Evolutionary conservation across 2,113 vertebrate species (phyloP), one percentile per base, ranked within the genome.

Genomic region (Menura novaehollandiae): DNA sequence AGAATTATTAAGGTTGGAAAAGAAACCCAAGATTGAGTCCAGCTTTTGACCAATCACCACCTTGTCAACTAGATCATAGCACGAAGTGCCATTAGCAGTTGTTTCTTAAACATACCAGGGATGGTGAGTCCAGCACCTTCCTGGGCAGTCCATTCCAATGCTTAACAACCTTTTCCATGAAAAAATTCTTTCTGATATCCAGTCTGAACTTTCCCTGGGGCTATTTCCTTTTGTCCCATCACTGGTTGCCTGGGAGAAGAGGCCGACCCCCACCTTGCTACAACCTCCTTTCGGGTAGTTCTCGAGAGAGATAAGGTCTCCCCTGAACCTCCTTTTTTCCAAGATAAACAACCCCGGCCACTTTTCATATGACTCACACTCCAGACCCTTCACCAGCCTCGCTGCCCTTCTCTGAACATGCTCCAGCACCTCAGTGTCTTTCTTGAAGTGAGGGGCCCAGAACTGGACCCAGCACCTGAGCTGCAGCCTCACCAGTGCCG

Each of bases 401-500:
- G 13, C 9, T 84, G 27, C 15, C 16, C 8, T 63, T 69, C 71
- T 55, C 23, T 77, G 56, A 43, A 56, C 13, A 20, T 0, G 0
- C 27, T 51, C 13, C 32, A 71, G 35, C 11, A 24, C 22, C 22
- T 63, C 49, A 24, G 10, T 23, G 15, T 77, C 63, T 56, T 76
- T 28, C 7, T 13, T 21, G 32, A 69, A 56, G 26, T 43, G 47
- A 76, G 30, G 26, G 24, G 2, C 39, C 17, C 63, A 49, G 35
- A 63, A 33, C 8, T 37, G 72, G 10, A 35, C 17, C 15, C 35
- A 55, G 21, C 27, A 16, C 15, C 37, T 9, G 13, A 33, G 35
- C 27, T 63, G 49, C 0, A 0, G 22, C 35, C 49, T 71, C 49
- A 24, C 15, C 41, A 6, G 26, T 63, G 27, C 10, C 26, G 10